Base-by-base conservation (phyloP, 2,113 vertebrate genomes). In the Nanorana parkeri region DNA sequence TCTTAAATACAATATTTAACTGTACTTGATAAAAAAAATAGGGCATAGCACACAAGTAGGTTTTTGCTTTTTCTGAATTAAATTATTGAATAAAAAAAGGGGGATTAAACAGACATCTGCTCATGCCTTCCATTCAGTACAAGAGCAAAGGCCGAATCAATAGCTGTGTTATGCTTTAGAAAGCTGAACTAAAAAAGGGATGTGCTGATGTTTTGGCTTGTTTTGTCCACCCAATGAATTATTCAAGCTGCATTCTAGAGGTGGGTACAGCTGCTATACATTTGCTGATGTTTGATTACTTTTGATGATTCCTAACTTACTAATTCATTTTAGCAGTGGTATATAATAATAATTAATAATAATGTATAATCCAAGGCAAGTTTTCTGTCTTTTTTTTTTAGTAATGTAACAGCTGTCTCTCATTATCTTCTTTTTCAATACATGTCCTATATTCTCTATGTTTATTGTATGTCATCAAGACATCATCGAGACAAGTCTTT, bases 141-240 rank as follows among this genome's bases (percentile, higher is more conserved):
- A 13, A 51, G 60, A 52, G 74, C 73, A 75, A 61, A 75, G 55
- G 73, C 3, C 41, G 21, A 77, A 77, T 77, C 60, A 77, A 77
- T 77, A 65, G 74, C 21, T 52, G 58, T 77, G 58, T 77, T 60
- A 77, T 65, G 60, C 74, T 77, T 77, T 77, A 54, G 58, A 66
- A 77, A 77, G 23, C 61, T 67, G 16, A 78, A 78, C 76, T 78
- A 78, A 78, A 78, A 65, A 54, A 77, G 21, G 60, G 58, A 77
- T 77, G 29, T 67, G 76, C 61, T 78, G 63, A 78, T 66, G 76
- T 78, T 78, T 55, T 54, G 61, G 47, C 47, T 67, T 66, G 76
- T 78, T 77, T 78, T 77, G 76, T 78, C 76, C 76, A 54, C 24
- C 23, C 6, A 66, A 52, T 66, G 76, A 66, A 66, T 78, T 54